Evolutionary conservation across 2,888 invertebrate species (phyloP).

Genomic region (Ashinkailepas kermadecensis): DNA sequence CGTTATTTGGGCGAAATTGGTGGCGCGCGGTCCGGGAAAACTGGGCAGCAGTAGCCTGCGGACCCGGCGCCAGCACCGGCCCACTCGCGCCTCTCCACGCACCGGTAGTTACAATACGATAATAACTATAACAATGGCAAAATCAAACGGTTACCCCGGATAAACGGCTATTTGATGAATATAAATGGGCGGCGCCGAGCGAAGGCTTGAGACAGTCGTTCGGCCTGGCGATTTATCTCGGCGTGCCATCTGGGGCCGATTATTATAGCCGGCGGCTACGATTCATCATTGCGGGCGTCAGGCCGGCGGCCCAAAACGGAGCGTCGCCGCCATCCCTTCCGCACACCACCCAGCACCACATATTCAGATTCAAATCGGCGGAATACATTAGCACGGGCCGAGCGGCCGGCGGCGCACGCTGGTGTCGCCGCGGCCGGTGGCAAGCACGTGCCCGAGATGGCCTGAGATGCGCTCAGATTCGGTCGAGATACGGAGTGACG

Average conservation of each 20-base stretch:
- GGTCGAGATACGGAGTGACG: too few relatives aligned
- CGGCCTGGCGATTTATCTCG: constrained; percentile 5
- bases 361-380: constrained; percentile 4
- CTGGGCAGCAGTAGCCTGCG: neutral
- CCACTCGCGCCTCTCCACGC: neutral
- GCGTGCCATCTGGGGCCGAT: constrained; percentile 13
- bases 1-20: constrained; percentile 2
- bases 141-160: constrained; percentile 17
- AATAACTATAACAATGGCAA: constrained; percentile 21
- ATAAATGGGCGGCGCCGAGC: constrained; percentile 13
- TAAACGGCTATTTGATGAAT: constrained; percentile 9
- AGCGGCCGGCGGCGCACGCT: neutral
- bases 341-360: neutral
- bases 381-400: neutral
- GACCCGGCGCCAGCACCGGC: neutral
- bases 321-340: neutral
- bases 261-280: constrained; percentile 1
- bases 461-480: too few relatives aligned
- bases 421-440: neutral
- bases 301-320: neutral
- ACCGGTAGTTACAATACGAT: neutral
- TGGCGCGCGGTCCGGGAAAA: neutral
- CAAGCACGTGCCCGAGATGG: neutral
- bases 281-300: neutral
- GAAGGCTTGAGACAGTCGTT: constrained; percentile 13